Evolutionary conservation across 2,888 invertebrate genomes (phyloP), one percentile per base, ranked within the genome.

Genomic region (Encarsia formosa): DNA sequence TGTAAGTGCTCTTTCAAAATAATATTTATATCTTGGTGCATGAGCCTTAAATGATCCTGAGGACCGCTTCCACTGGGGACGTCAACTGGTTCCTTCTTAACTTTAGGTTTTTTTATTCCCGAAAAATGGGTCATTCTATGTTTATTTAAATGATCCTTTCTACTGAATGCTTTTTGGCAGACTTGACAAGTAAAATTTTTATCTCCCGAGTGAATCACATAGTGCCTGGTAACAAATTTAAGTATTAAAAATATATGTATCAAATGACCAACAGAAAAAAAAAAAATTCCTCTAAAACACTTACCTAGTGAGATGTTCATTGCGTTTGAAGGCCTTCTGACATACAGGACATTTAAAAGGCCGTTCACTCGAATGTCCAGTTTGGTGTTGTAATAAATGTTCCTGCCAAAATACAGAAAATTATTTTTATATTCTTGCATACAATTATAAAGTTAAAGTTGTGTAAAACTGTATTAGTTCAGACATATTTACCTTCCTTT

Each of bases 261-360:
- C n/a, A n/a, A n/a, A n/a, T n/a, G n/a, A n/a, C n/a, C n/a, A n/a
- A n/a, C n/a, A n/a, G n/a, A n/a, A n/a, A n/a, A n/a, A n/a, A n/a
- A n/a, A n/a, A n/a, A n/a, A n/a, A n/a, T n/a, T n/a, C n/a, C n/a
- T n/a, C n/a, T n/a, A n/a, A n/a, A n/a, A n/a, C n/a, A n/a, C n/a
- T n/a, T n/a, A n/a, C 41, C 79, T 73, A 0, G 78, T 76, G n/a
- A 79, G 67, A 59, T 79, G 78, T 53, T 79, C 79, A 57, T 78
- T 78, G 31, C 79, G 69, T 53, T 78, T 77, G 59, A 78, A 78
- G 3, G 73, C 75, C 59, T 75, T 76, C 29, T 68, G 69, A 52
- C 77, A 77, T 11, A 75, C 67, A 0, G 69, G 68, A 60, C 75
- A 75, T 43, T 74, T 73, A 54, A 69, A 75, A 1, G 77, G 77